Base-by-base conservation (phyloP, 1,140 invertebrate species). In the Hylaeus anthracinus region DNA sequence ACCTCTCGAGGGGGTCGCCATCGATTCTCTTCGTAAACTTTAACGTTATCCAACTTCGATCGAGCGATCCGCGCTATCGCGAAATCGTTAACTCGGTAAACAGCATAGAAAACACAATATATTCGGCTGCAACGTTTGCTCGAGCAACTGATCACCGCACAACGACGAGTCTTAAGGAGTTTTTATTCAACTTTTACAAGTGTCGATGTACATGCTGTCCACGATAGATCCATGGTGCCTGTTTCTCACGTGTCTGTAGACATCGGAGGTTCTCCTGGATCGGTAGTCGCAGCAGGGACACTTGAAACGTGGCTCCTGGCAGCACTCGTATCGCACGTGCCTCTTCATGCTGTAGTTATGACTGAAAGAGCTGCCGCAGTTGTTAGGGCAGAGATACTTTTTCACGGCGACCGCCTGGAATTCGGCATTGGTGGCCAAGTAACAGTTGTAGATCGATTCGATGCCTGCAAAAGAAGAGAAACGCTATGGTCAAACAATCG, bases 241-340 rank as follows among this genome's bases (percentile, higher is more conserved):
- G 8, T 55, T 71, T 43, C 79, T 75, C 45, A 88, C 83, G 53
- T 90, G 90, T 12, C 65, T 73, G 66, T 88, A 89, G 15, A 90
- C 66, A 55, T 83, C 84, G 1, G 81, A 87, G 26, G 85, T 89
- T 56, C 88, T 83, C 65, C 83, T 89, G 76, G 91, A 89, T 45
- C 84, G 86, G 65, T 88, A 82, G 26, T 85, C 84, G 81, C 94
- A 94, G 43, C 90, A 84, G 0, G 94, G 93, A 73, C 94, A 94
- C 45, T 88, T 83, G 79, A 94, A 94, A 81, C 92, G 86, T 6
- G 93, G 91, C 80, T 94, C 94, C 79, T 95, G 94, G 48, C 95
- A 94, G 90, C 95, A 96, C 88, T 96, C 95, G 88, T 95, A 95
- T 85, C 94, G 95, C 61, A 92, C 74, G 85, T 94, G 94, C 55